A percentile compares a stretch with the other conserved stretches of the same genome.
phyloP scores from a whole-genome alignment of 2,113 vertebrate species.

The Dryoscopus gambensis region DNA sequence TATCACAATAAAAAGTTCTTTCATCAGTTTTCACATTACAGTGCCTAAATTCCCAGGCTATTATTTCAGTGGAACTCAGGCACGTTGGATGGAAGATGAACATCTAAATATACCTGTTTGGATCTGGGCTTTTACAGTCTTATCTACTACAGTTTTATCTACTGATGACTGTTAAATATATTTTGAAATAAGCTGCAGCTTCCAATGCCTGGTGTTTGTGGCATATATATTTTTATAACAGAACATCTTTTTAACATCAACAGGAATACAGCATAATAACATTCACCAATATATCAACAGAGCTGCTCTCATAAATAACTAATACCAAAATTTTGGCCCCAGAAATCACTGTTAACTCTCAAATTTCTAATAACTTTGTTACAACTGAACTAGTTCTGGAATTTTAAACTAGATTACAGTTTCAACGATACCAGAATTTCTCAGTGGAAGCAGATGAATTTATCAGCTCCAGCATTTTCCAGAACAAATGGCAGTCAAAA shows the following conservation, averaged over 20 bases:
- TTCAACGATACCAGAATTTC: constrained; percentile 6
- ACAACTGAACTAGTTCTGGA: not conserved
- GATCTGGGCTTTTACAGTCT: not conserved
- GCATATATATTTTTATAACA: not conserved
- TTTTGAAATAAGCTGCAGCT: not conserved
- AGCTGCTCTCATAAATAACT: not conserved
- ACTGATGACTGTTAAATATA: not conserved
- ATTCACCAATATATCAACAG: not conserved
- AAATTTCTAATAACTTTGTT: not conserved
- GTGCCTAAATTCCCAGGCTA: not conserved
- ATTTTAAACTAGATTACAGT: constrained; percentile 27
- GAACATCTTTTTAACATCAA: not conserved
- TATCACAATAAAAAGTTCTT: not conserved
- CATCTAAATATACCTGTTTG: not conserved
- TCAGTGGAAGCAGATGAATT: not conserved
- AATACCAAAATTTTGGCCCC: not conserved
- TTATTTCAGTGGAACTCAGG: not conserved
- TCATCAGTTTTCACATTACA: not conserved
- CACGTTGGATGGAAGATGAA: not conserved
- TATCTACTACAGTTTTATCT: no score
- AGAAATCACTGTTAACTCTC: not conserved
- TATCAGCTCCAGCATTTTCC: not conserved
- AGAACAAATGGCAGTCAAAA: not conserved
- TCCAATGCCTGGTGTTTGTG: not conserved
- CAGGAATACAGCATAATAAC: not conserved